Percentiles rank a stretch among this genome's conserved stretches.
Evolutionary conservation across 2,113 vertebrate genomes (phyloP).

Genomic region (Clarias macrocephalus): DNA sequence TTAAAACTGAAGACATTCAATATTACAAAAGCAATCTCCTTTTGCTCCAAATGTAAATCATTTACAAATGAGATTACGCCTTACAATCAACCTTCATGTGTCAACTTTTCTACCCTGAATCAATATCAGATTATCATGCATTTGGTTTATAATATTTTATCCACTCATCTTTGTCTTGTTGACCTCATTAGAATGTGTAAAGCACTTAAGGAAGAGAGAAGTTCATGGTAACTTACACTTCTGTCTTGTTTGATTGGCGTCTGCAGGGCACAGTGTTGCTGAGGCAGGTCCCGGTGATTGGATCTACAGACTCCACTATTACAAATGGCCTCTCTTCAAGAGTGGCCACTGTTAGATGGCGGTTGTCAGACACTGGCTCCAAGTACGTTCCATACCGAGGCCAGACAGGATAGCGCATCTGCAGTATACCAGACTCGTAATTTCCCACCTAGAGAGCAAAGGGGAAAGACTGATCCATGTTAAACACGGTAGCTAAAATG

Average conservation of each 20-base stretch:
- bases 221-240: conserved; percentile 72
- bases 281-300: conserved; percentile 86
- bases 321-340: conserved; percentile 96
- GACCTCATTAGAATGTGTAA: neutral
- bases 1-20: neutral
- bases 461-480: neutral
- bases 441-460: conserved; percentile 82
- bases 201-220: neutral
- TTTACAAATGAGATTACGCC: neutral
- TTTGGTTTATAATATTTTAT: neutral
- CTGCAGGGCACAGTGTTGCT: conserved; percentile 97
- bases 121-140: neutral
- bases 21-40: neutral
- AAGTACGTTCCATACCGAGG: conserved; percentile 89
- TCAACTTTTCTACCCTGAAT: neutral
- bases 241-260: conserved; percentile 90
- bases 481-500: neutral
- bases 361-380: conserved; percentile 88
- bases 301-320: conserved; percentile 92
- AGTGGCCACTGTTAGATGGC: conserved; percentile 92
- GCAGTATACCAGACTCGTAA: conserved; percentile 87
- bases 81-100: neutral
- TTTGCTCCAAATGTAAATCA: neutral
- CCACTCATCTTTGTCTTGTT: neutral
- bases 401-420: conserved; percentile 97